A percentile compares a stretch with the other conserved stretches of the same genome.
Evolutionary conservation across 1,140 invertebrate genomes (phyloP).

Genomic region (Coptotermes formosanus): DNA sequence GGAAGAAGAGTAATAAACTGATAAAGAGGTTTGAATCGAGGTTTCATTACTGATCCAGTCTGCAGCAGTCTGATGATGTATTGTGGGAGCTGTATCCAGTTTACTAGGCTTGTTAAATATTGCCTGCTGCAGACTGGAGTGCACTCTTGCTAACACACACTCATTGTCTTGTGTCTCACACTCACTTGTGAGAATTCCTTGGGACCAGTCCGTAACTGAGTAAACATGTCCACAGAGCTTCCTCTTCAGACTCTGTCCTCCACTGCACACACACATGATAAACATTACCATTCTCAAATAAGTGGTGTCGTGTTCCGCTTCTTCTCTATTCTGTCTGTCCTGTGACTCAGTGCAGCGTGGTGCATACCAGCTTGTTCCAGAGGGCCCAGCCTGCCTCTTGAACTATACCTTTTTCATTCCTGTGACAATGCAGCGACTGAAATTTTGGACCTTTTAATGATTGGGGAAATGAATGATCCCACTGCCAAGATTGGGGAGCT

Average conservation of each 20-base stretch:
- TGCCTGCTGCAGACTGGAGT: constrained; percentile 31
- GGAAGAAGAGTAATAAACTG: background rate
- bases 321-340: constrained; percentile 30
- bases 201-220: constrained; percentile 12
- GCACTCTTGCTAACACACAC: constrained; percentile 24
- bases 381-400: constrained; percentile 11
- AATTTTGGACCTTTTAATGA: background rate
- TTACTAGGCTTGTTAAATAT: background rate
- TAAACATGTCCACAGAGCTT: constrained; percentile 33
- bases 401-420: background rate
- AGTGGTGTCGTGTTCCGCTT: constrained; percentile 30
- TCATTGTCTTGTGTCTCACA: background rate
- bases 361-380: constrained; percentile 4
- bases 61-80: constrained; percentile 25
- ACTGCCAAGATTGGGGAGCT: background rate
- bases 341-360: background rate
- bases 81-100: background rate
- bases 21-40: background rate
- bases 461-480: background rate
- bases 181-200: background rate
- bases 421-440: background rate
- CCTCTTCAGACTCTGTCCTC: constrained; percentile 34
- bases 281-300: constrained; percentile 20
- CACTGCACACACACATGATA: constrained; percentile 30
- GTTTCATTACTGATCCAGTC: background rate